Conservation (phyloP, 2,113 vertebrate species). For the Calyptomena viridis region DNA sequence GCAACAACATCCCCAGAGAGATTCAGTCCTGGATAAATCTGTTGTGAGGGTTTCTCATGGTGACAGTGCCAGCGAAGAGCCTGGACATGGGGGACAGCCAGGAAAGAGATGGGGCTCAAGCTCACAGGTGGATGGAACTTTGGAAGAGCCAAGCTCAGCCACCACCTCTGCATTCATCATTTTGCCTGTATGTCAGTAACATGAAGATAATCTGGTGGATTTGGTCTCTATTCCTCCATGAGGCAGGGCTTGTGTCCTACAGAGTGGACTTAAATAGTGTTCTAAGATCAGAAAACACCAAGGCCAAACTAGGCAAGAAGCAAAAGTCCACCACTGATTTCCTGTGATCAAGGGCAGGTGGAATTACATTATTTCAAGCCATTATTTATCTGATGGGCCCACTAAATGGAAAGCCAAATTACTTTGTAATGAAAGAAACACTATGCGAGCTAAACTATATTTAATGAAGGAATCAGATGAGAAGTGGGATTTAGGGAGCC, state of each 20-base stretch:
- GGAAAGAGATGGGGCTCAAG: neutral
- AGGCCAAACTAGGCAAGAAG: neutral
- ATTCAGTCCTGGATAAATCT: neutral
- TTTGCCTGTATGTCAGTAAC: neutral
- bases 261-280: neutral
- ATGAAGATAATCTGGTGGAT: neutral
- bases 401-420: slow-evolving; percentile 39
- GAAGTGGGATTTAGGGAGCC: neutral
- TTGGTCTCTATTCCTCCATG: neutral
- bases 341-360: neutral
- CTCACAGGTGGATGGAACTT: neutral
- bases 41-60: neutral
- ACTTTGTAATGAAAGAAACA: slow-evolving; percentile 41
- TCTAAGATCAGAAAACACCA: neutral
- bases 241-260: neutral
- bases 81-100: neutral
- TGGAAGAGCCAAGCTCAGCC: neutral
- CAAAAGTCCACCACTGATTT: neutral
- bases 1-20: neutral
- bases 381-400: slow-evolving; percentile 48
- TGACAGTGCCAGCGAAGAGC: neutral
- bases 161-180: neutral
- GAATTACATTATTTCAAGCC: neutral
- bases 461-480: slow-evolving; percentile 32
- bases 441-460: neutral